These are phyloP conservation scores for Myocastor coypus DNA, from an alignment of 2,113 vertebrate genomes.

Conservation along the genomic window DNA sequence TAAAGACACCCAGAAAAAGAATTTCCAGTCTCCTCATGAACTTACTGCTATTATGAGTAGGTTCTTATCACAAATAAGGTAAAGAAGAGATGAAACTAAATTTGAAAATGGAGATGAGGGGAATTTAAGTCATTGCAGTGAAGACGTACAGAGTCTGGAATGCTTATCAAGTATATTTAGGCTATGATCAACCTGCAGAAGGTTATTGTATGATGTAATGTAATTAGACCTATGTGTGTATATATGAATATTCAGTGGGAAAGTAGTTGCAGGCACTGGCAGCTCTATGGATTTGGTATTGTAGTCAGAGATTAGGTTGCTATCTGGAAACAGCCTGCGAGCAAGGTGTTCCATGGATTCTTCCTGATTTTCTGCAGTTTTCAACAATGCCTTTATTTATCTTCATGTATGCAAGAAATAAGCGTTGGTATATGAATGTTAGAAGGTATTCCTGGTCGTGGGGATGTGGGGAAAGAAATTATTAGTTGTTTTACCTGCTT, in stretches of 20 bases:
- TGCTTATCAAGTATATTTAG: slow-evolving; percentile 25
- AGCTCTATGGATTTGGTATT: slow-evolving; percentile 38
- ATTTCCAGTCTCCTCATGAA: not conserved
- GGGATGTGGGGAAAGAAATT: not conserved
- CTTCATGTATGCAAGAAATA: slow-evolving; percentile 29
- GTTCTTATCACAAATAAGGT: not conserved
- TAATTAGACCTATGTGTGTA: slow-evolving; percentile 57
- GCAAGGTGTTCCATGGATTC: slow-evolving; percentile 28
- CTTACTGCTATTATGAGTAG: not conserved
- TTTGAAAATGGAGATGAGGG: not conserved
- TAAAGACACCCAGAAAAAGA: not conserved
- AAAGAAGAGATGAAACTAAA: slow-evolving; percentile 25
- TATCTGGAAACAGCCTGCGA: slow-evolving; percentile 79
- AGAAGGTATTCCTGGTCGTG: not conserved
- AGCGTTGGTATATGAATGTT: not conserved
- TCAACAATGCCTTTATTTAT: slow-evolving; percentile 36
- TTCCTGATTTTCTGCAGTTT: slow-evolving; percentile 65
- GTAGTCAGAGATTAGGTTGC: slow-evolving; percentile 76
- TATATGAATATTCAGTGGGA: slow-evolving; percentile 62
- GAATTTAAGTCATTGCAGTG: not conserved
- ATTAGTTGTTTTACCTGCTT: not conserved
- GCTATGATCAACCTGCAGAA: slow-evolving; percentile 3
- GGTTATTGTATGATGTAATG: not conserved
- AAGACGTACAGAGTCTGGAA: slow-evolving; percentile 37
- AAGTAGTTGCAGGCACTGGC: slow-evolving; percentile 47